These are phyloP conservation scores for Decapterus maruadsi DNA, from an alignment of 2,797 vertebrate genomes.

Conservation along the genomic window DNA sequence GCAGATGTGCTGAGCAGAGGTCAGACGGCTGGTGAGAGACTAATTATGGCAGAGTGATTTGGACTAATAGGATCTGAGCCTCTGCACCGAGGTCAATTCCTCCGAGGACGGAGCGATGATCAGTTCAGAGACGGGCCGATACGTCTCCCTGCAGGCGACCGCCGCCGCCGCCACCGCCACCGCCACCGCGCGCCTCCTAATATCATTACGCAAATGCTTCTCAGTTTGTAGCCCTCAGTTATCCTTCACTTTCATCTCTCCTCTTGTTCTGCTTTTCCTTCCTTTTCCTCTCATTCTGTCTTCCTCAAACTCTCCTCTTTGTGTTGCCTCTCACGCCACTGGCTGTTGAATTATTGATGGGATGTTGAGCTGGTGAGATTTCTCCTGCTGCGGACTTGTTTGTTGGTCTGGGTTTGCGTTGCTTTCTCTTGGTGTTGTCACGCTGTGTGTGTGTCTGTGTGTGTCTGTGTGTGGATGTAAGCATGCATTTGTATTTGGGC, in stretches of 20 bases:
- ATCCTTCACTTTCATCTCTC: conserved; percentile 55
- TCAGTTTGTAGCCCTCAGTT: conserved; percentile 58
- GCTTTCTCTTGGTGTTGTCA: conserved; percentile 55
- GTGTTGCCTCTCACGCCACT: conserved; percentile 69
- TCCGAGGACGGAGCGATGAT: conserved; percentile 67
- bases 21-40: conserved; percentile 61
- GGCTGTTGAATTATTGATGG: conserved; percentile 84
- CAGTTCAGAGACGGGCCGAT: conserved; percentile 63
- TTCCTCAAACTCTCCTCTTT: conserved; percentile 44
- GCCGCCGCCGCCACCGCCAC: too few species aligned
- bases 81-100: conserved; percentile 67
- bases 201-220: conserved; percentile 60
- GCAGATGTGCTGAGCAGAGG: conserved; percentile 60
- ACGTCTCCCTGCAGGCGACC: conserved; percentile 48
- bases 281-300: conserved; percentile 23
- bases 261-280: conserved; percentile 33
- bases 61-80: conserved; percentile 70
- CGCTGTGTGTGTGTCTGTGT: conserved; percentile 13
- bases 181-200: conserved; percentile 34
- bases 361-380: conserved; percentile 78
- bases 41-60: conserved; percentile 74
- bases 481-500: conserved; percentile 42
- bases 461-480: not conserved
- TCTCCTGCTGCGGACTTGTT: conserved; percentile 71
- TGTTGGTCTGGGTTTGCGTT: conserved; percentile 63